Base-by-base conservation (phyloP, 2,888 invertebrate genomes). In the Macrosiphum euphorbiae region DNA sequence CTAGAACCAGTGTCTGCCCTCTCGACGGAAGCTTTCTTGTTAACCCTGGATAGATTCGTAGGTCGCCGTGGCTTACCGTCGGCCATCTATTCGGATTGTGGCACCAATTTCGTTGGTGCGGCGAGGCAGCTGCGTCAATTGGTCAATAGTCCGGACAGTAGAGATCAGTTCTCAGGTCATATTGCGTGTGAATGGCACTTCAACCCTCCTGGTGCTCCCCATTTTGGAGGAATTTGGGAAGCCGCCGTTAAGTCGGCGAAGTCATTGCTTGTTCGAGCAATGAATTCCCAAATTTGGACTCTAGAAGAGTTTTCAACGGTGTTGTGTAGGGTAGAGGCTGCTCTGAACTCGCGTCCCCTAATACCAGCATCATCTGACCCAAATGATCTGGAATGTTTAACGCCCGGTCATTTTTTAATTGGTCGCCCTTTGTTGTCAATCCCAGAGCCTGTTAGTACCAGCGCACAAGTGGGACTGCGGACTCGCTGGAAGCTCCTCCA, bases 41-140 rank as follows among this genome's bases (percentile, higher is more conserved):
- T 95, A 3, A 94, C 95, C 1, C 92, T 95, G 0, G 90, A 95
- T 47, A 94, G 95, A 55, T 95, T 95, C 50, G 92, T 94, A 0
- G 94, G 95, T 8, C 94, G 95, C 10, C 94, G 95, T 24, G 95
- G 95, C 7, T 94, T 94, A 67, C 95, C 95, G 2, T 85, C 44
- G 16, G 61, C 93, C 2, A 94, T 95, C 3, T 95, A 94, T 86
- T 95, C 95, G 16, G 95, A 95, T 58, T 95, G 95, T 90, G 95
- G 95, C 10, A 95, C 95, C 1, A 95, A 95, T 88, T 95, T 95
- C 90, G 94, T 95, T 1, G 95, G 95, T 7, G 95, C 95, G 0
- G 94, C 92, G 2, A 92, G 50, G 28, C 86, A 86, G 50, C 3
- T 86, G 20, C 28, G 86, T 3, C 28, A 0, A 11, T 86, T 86